Conservation (phyloP, 1,140 invertebrate species). For the Luehdorfia chinensis region DNA sequence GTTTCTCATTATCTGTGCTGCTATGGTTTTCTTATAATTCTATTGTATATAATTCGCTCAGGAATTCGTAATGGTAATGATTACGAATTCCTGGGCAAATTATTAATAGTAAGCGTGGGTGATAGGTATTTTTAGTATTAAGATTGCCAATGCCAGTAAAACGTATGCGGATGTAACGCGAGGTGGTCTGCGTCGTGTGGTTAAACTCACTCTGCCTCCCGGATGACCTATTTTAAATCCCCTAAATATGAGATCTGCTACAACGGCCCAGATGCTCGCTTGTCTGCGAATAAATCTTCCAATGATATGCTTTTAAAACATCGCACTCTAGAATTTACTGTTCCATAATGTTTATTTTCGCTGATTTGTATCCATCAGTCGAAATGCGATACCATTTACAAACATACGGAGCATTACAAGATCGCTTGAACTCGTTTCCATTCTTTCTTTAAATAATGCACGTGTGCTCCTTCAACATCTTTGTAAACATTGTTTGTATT, state of each 20-base stretch:
- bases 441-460: slow-evolving; percentile 10
- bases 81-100: no score
- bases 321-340: background rate
- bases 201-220: slow-evolving; percentile 35
- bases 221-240: slow-evolving; percentile 49
- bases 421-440: slow-evolving; percentile 1
- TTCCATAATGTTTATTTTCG: slow-evolving; percentile 11
- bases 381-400: slow-evolving; percentile 9
- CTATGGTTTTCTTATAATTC: no score
- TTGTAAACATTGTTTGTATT: slow-evolving; percentile 1
- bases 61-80: no score
- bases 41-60: no score
- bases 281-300: slow-evolving; percentile 15
- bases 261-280: slow-evolving; percentile 22
- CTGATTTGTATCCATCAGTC: slow-evolving; percentile 8
- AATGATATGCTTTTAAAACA: slow-evolving; percentile 6
- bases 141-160: slow-evolving; percentile 30
- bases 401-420: slow-evolving; percentile 7
- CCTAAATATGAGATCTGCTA: slow-evolving; percentile 35
- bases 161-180: slow-evolving; percentile 35
- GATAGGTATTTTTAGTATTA: slow-evolving; percentile 28
- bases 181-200: slow-evolving; percentile 24
- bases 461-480: slow-evolving; percentile 1
- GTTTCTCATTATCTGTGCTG: no score
- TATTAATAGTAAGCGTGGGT: slow-evolving; percentile 15